These are phyloP conservation scores for Nebria salina DNA, from an alignment of 2,888 invertebrate species.

Conservation along the genomic window DNA sequence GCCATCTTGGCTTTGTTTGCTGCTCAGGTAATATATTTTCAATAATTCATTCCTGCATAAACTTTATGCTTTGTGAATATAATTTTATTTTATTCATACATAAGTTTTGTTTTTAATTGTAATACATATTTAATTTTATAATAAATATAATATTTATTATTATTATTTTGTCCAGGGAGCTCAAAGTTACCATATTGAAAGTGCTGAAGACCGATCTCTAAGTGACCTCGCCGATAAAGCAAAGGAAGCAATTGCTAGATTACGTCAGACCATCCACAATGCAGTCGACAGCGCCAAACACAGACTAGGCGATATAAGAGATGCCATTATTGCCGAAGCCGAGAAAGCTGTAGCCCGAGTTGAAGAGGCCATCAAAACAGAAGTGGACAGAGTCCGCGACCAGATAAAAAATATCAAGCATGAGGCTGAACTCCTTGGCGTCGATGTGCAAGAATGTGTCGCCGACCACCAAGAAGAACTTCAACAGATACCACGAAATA, in stretches of 20 bases:
- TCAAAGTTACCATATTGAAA: slow-evolving; percentile 10
- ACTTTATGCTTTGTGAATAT: too few species aligned
- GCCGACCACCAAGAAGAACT: slow-evolving; percentile 21
- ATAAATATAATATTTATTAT: too few species aligned
- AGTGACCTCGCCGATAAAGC: slow-evolving; percentile 21
- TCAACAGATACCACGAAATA: slow-evolving; percentile 15
- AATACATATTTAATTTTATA: not conserved
- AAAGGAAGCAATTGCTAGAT: slow-evolving; percentile 25
- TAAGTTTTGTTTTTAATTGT: not conserved
- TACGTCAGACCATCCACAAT: not conserved
- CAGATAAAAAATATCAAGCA: slow-evolving; percentile 35
- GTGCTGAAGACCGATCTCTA: slow-evolving; percentile 13
- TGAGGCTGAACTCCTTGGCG: slow-evolving; percentile 41
- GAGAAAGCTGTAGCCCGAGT: slow-evolving; percentile 25
- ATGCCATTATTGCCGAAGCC: slow-evolving; percentile 7
- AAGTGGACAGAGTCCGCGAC: slow-evolving; percentile 28
- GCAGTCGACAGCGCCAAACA: slow-evolving; percentile 6
- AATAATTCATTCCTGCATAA: too few species aligned
- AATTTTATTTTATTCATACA: not conserved
- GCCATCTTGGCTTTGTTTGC: slow-evolving; percentile 33
- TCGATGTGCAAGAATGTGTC: slow-evolving; percentile 47
- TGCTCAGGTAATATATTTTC: slow-evolving; percentile 24
- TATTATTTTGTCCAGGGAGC: slow-evolving; percentile 16
- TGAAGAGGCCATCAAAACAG: slow-evolving; percentile 26
- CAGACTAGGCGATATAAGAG: not conserved